Evolutionary conservation across 1,140 invertebrate genomes (phyloP), one percentile per base, ranked within the genome.

Genomic region (Potamilus streckersoni): DNA sequence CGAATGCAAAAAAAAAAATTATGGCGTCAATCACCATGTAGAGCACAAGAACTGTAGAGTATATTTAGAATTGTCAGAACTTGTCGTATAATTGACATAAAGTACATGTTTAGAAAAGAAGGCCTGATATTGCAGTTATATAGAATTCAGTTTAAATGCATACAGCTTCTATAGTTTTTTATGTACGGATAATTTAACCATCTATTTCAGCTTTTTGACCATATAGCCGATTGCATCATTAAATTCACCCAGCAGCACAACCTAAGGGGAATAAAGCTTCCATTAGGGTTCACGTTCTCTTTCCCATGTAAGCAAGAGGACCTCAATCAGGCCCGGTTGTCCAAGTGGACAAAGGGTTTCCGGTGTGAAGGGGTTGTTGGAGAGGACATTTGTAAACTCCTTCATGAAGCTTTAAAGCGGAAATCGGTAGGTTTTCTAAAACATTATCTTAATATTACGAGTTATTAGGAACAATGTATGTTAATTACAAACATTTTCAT

Each of bases 271-370:
- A 80, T 84, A 31, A 91, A 93, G 67, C 91, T 99, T 23, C 97
- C 97, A 0, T 91, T 99, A 31, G 98, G 98, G 5, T 99, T 99
- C 88, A 99, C 98, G 0, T 99, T 99, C 90, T 99, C 97, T 83
- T 99, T 99, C 89, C 98, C 98, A 0, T 93, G 98, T 74, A 92
- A 92, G 64, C 98, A 99, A 90, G 89, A 95, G 71, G 98, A 97
- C 0, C 91, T 99, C 16, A 98, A 96, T 2, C 94, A 95, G 85
- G 98, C 96, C 2, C 88, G 94, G 19, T 91, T 99, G 12, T 94
- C 96, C 73, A 93, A 94, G 61, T 99, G 98, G 98, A 99, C 98
- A 14, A 94, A 98, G 90, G 97, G 97, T 0, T 98, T 98, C 90
- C 95, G 94, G 64, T 97, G 96, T 85, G 92, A 93, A 6, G 96